Percentiles rank a stretch among this genome's conserved stretches.
Evolutionary conservation across 2,113 vertebrate species (phyloP).

Genomic region (Pithys albifrons): DNA sequence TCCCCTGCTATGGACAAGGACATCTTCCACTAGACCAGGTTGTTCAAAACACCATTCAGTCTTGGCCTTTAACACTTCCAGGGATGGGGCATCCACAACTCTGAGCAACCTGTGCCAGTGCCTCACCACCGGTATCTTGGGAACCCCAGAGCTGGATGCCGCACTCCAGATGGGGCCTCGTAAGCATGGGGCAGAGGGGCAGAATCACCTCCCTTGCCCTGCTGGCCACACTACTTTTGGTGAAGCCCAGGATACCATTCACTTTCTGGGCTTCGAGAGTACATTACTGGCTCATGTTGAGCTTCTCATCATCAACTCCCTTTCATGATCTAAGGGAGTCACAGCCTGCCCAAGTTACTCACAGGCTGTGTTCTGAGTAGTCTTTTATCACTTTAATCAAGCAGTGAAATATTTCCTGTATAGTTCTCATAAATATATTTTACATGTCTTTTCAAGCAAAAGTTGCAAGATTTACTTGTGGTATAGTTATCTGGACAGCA

Average conservation of each 20-base stretch:
- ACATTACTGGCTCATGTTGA: neutral
- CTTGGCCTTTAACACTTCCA: neutral
- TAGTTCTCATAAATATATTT: neutral
- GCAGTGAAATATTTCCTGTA: neutral
- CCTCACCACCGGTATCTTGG: neutral
- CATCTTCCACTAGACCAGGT: neutral
- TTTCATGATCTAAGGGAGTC: neutral
- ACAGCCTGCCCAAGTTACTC: neutral
- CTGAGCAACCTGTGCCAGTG: neutral
- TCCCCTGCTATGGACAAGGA: neutral
- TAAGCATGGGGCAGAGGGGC: neutral
- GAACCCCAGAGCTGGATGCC: neutral
- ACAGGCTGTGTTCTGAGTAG: neutral
- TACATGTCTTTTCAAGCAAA: neutral
- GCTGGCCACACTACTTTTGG: neutral
- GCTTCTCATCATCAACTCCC: neutral
- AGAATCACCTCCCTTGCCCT: neutral
- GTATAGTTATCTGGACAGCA: neutral
- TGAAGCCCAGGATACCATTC: neutral
- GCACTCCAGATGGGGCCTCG: neutral
- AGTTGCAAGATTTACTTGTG: slow-evolving; percentile 15
- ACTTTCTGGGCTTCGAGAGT: neutral
- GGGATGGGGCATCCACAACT: neutral
- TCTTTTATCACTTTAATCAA: neutral
- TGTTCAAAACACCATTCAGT: neutral